Conservation (phyloP, 2,888 invertebrate species). For the Acronicta leporina region DNA sequence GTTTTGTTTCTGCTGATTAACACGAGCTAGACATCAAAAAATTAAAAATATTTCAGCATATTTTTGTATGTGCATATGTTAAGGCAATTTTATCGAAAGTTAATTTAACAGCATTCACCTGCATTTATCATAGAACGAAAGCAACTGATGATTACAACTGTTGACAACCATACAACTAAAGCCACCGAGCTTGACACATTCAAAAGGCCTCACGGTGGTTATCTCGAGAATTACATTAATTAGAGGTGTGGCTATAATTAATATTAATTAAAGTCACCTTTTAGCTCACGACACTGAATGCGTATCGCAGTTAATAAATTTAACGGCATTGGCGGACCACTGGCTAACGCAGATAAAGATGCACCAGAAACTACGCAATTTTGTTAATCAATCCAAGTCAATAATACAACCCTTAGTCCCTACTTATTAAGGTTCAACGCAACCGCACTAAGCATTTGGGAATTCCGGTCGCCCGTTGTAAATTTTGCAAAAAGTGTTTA, state of each 20-base stretch:
- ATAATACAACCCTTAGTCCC: constrained; percentile 52
- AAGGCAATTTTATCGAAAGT: constrained; percentile 3
- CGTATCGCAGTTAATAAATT: constrained; percentile 89
- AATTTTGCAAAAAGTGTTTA: constrained; percentile 64
- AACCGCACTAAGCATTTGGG: constrained; percentile 42
- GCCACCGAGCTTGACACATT: constrained; percentile 69
- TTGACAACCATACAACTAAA: constrained; percentile 45
- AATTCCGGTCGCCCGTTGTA: constrained; percentile 61
- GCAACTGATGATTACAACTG: constrained; percentile 31
- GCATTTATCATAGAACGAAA: constrained; percentile 30
- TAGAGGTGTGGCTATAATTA: constrained; percentile 88
- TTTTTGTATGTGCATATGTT: neutral
- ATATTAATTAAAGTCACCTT: constrained; percentile 89
- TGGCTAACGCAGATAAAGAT: constrained; percentile 83
- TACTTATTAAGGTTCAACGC: constrained; percentile 30
- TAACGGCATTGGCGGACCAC: constrained; percentile 80
- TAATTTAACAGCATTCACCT: constrained; percentile 24
- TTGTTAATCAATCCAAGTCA: constrained; percentile 31
- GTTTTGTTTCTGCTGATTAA: constrained; percentile 7
- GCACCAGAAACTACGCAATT: constrained; percentile 71
- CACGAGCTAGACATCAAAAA: neutral
- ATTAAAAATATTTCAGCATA: neutral
- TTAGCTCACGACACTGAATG: constrained; percentile 86
- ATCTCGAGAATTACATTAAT: constrained; percentile 87
- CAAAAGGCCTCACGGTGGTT: constrained; percentile 67